phyloP scores from a whole-genome alignment of 2,797 vertebrate genomes.

The Carapus acus region DNA sequence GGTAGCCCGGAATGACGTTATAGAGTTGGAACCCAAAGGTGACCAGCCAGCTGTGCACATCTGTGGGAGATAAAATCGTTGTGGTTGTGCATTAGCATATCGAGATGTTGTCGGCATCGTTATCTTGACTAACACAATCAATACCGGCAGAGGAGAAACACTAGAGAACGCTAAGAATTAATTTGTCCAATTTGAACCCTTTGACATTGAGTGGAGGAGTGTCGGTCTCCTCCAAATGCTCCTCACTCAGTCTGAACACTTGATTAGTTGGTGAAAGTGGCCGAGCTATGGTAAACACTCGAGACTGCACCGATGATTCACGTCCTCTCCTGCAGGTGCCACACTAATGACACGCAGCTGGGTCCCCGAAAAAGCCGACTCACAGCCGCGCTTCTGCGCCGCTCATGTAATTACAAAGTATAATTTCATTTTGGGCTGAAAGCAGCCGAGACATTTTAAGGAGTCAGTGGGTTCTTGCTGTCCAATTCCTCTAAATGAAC shows the following conservation, averaged over 20 bases:
- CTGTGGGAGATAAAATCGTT: too few species aligned
- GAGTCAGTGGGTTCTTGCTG: conserved; percentile 32
- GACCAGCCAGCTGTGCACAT: conserved; percentile 98
- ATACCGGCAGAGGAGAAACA: conserved; percentile 12
- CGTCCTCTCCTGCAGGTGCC: conserved; percentile 60
- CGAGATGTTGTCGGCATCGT: conserved; percentile 1
- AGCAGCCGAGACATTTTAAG: conserved; percentile 35
- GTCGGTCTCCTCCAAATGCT: conserved; percentile 45
- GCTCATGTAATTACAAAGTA: conserved; percentile 49
- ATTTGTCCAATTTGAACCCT: conserved; percentile 36
- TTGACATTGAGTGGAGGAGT: conserved; percentile 48
- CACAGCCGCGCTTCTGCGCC: conserved; percentile 41
- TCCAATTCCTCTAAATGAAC: conserved; percentile 23
- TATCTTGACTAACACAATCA: conserved; percentile 15
- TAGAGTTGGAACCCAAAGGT: conserved; percentile 98
- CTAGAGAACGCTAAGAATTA: conserved; percentile 24
- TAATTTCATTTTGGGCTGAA: conserved; percentile 41
- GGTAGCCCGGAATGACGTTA: conserved; percentile 96
- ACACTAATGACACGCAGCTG: conserved; percentile 61
- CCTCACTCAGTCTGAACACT: conserved; percentile 39
- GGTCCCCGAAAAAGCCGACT: conserved; percentile 29
- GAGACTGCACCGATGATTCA: conserved; percentile 45
- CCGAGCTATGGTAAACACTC: conserved; percentile 61
- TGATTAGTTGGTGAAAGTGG: conserved; percentile 57
- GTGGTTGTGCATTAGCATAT: conserved; percentile 6